phyloP scores from a whole-genome alignment of 2,113 vertebrate species.

The Myrmophylax atrothorax region DNA sequence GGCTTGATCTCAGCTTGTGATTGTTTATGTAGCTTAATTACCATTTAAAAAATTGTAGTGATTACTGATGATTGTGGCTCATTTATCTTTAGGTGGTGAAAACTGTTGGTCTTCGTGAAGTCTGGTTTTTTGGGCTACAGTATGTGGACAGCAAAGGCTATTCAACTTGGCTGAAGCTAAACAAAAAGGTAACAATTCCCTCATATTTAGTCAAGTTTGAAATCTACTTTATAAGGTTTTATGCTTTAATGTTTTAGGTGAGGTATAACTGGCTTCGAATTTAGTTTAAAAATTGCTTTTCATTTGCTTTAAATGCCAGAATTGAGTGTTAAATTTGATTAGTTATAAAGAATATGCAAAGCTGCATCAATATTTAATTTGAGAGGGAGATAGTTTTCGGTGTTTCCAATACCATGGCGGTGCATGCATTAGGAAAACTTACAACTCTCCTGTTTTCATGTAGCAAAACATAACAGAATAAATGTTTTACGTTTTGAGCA shows the following conservation, averaged over 20 bases:
- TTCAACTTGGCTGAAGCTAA: constrained; percentile 95
- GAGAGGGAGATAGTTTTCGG: neutral
- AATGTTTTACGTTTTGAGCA: neutral
- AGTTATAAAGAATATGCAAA: neutral
- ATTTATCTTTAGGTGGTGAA: constrained; percentile 89
- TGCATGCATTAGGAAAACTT: neutral
- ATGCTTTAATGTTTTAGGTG: neutral
- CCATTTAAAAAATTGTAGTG: neutral
- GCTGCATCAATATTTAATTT: neutral
- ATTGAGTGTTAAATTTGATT: neutral
- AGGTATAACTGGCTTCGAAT: neutral
- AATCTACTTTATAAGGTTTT: neutral
- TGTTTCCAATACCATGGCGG: neutral
- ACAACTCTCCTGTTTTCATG: neutral
- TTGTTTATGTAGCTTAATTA: neutral
- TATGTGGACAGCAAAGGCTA: constrained; percentile 98
- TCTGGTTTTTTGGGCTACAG: constrained; percentile 98
- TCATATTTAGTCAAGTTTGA: neutral
- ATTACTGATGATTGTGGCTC: constrained; percentile 2
- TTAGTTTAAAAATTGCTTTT: neutral
- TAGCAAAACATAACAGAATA: neutral
- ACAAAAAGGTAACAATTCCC: constrained; percentile 88
- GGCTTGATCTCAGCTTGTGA: neutral
- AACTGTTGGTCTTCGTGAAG: constrained; percentile 95
- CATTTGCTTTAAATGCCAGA: neutral